These are phyloP conservation scores for Gryon sp. DNA, from an alignment of 1,140 invertebrate genomes.

Conservation along the genomic window DNA sequence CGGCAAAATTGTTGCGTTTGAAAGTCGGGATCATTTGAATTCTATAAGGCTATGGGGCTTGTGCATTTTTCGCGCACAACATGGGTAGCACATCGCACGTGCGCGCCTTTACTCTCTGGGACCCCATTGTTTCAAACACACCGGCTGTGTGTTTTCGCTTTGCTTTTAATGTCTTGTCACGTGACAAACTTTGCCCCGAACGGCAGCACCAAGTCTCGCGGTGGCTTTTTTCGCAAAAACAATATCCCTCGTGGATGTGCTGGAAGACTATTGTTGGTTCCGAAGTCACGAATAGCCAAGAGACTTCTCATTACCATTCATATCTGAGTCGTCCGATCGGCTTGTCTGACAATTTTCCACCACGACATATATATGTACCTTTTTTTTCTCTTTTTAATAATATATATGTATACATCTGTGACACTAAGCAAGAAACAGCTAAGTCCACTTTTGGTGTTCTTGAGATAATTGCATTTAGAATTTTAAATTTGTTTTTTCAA, in stretches of 20 bases:
- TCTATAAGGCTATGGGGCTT: too few species aligned
- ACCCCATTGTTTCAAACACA: constrained; percentile 64
- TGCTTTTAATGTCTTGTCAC: constrained; percentile 45
- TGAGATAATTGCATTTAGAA: too few species aligned
- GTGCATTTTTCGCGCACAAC: constrained; percentile 12
- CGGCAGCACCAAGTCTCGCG: constrained; percentile 15
- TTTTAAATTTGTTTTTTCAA: too few species aligned
- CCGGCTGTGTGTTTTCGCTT: constrained; percentile 26
- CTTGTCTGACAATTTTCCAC: constrained; percentile 32
- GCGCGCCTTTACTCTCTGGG: constrained; percentile 9
- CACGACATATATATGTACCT: too few species aligned
- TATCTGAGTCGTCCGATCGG: constrained; percentile 40
- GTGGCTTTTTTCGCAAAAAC: constrained; percentile 57
- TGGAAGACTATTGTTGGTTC: constrained; percentile 71
- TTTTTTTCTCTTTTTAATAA: too few species aligned
- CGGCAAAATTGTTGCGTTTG: too few species aligned
- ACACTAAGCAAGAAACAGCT: too few species aligned
- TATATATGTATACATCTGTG: too few species aligned
- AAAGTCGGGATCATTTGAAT: too few species aligned
- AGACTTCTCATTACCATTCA: constrained; percentile 58
- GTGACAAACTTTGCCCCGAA: constrained; percentile 54
- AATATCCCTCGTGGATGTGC: constrained; percentile 57
- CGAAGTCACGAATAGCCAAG: constrained; percentile 36
- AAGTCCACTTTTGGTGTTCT: too few species aligned
- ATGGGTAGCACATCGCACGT: constrained; percentile 24